Conservation (phyloP, 1,140 invertebrate genomes). For the Habropoda laboriosa region DNA sequence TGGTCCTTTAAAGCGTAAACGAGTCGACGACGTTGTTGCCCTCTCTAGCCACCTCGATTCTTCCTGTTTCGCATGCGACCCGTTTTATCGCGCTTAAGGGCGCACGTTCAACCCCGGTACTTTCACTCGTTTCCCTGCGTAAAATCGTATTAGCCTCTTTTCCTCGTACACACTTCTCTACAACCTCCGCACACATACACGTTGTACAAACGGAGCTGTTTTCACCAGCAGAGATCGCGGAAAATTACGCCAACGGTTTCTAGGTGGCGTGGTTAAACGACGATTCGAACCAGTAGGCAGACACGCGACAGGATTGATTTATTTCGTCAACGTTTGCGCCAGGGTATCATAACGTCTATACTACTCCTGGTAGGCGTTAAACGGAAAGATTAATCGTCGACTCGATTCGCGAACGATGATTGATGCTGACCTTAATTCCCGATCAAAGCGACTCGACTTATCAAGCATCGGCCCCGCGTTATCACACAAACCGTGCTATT, state of each 20-base stretch:
- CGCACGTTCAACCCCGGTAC: constrained; percentile 7
- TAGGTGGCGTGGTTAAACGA: not conserved
- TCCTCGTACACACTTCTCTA: too few relatives aligned
- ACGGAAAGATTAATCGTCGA: constrained; percentile 11
- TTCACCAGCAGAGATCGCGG: not conserved
- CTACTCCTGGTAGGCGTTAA: not conserved
- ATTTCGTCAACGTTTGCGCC: not conserved
- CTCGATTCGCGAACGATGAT: constrained; percentile 26
- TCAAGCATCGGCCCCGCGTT: constrained; percentile 8
- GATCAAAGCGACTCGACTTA: constrained; percentile 28
- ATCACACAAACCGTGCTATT: not conserved
- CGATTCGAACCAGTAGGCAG: not conserved
- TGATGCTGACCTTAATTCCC: constrained; percentile 42
- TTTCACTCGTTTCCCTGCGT: constrained; percentile 46
- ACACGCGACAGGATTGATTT: not conserved
- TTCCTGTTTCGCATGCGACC: constrained; percentile 32
- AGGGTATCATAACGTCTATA: not conserved
- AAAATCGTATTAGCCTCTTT: constrained; percentile 54
- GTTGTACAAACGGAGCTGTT: not conserved
- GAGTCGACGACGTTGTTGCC: not conserved
- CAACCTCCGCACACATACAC: too few relatives aligned
- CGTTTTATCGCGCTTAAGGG: constrained; percentile 49
- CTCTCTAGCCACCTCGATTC: not conserved
- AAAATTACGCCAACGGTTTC: constrained; percentile 19
- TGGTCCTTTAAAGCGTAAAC: constrained; percentile 43